Conservation (phyloP, 2,113 vertebrate species). For the Andinoacara biseriatus region DNA sequence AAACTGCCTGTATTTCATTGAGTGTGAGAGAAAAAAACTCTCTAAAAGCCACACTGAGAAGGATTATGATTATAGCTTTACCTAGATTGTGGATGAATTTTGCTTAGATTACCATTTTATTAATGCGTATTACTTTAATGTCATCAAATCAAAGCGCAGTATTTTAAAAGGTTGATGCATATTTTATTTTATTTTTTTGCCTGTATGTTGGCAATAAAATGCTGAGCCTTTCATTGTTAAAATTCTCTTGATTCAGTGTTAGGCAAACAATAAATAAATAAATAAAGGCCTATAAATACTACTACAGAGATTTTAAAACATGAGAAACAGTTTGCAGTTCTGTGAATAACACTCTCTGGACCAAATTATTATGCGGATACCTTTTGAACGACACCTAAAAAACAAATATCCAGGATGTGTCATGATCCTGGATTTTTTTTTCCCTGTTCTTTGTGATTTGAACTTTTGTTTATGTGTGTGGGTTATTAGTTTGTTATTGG, state of each 20-base stretch:
- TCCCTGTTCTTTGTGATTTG: no score
- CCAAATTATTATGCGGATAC: neutral
- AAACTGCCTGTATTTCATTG: neutral
- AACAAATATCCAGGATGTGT: neutral
- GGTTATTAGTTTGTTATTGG: no score
- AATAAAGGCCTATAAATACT: neutral
- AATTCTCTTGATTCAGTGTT: neutral
- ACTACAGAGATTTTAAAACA: neutral
- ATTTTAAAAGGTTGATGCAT: neutral
- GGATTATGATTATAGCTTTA: neutral
- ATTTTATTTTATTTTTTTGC: neutral
- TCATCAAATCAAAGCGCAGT: neutral
- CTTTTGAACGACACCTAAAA: neutral
- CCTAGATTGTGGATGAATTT: rapidly evolving
- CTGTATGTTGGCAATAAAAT: neutral
- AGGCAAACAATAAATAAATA: neutral
- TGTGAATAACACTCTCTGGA: neutral
- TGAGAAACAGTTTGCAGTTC: neutral
- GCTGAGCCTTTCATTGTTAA: neutral
- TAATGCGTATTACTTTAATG: neutral
- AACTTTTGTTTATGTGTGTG: no score
- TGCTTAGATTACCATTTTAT: neutral
- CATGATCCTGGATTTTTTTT: no score
- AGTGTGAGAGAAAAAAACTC: neutral
- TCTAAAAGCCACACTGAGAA: neutral